Conservation (phyloP, 1,140 invertebrate species). For the Aleiodes sp. region DNA sequence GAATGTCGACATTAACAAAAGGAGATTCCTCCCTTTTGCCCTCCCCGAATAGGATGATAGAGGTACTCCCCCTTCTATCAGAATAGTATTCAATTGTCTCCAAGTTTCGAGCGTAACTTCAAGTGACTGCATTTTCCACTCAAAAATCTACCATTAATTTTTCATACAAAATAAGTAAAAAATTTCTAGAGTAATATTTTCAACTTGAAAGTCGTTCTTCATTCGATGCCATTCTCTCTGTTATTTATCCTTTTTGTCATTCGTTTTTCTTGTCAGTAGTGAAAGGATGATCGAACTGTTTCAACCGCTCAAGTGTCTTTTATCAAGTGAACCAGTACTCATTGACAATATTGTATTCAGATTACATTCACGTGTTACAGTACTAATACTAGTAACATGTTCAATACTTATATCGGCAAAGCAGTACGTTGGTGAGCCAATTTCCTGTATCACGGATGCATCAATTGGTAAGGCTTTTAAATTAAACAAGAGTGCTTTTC, state of each 20-base stretch:
- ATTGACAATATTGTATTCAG: conserved; percentile 55
- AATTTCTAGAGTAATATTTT: not conserved
- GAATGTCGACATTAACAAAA: conserved; percentile 27
- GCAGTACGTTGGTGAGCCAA: conserved; percentile 69
- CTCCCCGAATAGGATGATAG: not conserved
- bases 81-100: conserved; percentile 6
- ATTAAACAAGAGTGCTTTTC: not conserved
- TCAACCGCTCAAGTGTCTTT: conserved; percentile 42
- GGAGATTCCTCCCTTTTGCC: not conserved
- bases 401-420: conserved; percentile 59
- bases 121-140: conserved; percentile 14
- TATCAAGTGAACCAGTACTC: conserved; percentile 36
- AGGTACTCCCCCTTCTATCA: not conserved
- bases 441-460: conserved; percentile 58
- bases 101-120: conserved; percentile 5
- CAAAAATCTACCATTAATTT: not conserved
- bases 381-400: conserved; percentile 51
- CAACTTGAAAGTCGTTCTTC: not conserved
- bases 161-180: not conserved
- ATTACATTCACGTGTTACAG: conserved; percentile 52
- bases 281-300: conserved; percentile 46
- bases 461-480: conserved; percentile 44
- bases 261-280: not conserved
- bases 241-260: not conserved
- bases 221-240: not conserved